phyloP scores from a whole-genome alignment of 2,797 vertebrate species.

The Anabacerthia variegaticeps region DNA sequence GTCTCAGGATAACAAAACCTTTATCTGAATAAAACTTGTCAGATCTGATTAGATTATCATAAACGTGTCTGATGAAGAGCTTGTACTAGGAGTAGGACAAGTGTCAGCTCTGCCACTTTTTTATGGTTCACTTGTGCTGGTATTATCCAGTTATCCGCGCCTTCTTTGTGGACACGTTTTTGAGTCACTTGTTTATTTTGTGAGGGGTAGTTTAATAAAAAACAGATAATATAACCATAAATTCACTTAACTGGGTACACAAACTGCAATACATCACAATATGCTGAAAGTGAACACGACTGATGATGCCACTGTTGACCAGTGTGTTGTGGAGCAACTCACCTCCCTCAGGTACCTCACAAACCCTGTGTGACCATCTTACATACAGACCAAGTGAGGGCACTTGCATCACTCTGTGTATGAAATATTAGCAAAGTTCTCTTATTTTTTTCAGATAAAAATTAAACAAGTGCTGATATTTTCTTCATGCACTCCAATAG shows the following conservation, averaged over 20 bases:
- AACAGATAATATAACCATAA: background rate
- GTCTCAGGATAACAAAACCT: background rate
- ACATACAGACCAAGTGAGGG: background rate
- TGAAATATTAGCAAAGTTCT: background rate
- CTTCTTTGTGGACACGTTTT: background rate
- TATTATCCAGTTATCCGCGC: background rate
- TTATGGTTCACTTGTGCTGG: background rate
- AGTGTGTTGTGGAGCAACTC: accelerated
- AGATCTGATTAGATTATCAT: background rate
- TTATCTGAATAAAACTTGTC: background rate
- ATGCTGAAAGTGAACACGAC: background rate
- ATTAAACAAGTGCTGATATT: background rate
- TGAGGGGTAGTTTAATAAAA: background rate
- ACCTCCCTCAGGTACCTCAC: background rate
- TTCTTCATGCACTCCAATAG: background rate
- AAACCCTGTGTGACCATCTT: background rate
- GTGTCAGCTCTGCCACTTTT: background rate
- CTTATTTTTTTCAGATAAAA: background rate
- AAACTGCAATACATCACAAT: background rate
- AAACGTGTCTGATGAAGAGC: background rate
- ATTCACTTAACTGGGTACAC: background rate
- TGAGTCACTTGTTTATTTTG: background rate
- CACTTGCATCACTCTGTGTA: background rate
- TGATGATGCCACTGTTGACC: background rate
- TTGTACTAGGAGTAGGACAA: background rate